phyloP scores from a whole-genome alignment of 2,888 invertebrate genomes.

The Nowickia ferox region DNA sequence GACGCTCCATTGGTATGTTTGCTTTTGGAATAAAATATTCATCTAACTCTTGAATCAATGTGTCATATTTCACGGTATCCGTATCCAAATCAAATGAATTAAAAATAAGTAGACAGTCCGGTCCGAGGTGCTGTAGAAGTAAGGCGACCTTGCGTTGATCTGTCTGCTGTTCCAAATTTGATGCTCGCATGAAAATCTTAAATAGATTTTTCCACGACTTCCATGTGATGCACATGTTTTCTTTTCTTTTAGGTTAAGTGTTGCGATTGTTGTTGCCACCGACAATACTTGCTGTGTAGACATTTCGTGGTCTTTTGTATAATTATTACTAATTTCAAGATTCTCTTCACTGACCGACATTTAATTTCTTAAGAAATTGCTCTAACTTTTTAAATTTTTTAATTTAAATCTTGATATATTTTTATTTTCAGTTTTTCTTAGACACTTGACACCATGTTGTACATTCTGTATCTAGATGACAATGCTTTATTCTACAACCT shows the following conservation, averaged over 20 bases:
- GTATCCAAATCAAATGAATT: slow-evolving; percentile 69
- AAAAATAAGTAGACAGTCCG: slow-evolving; percentile 57
- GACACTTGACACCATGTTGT: slow-evolving; percentile 9
- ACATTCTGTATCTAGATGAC: not conserved
- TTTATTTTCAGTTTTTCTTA: not conserved
- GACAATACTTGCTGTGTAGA: slow-evolving; percentile 6
- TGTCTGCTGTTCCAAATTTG: slow-evolving; percentile 44
- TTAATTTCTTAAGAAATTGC: not conserved
- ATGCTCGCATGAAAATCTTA: slow-evolving; percentile 70
- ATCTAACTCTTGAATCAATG: slow-evolving; percentile 27
- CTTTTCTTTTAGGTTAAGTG: slow-evolving; percentile 54
- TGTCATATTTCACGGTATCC: too few species aligned
- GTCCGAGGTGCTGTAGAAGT: slow-evolving; percentile 53
- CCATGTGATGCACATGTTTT: slow-evolving; percentile 52
- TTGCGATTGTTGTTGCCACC: slow-evolving; percentile 10
- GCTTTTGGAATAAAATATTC: slow-evolving; percentile 68
- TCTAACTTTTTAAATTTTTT: not conserved
- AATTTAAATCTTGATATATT: too few species aligned
- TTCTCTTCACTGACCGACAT: not conserved
- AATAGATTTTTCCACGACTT: slow-evolving; percentile 65
- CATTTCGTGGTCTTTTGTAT: not conserved
- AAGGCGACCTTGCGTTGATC: slow-evolving; percentile 54
- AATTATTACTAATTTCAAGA: not conserved
- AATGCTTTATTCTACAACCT: not conserved
- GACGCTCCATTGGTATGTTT: slow-evolving; percentile 67